Conservation (phyloP, 2,797 vertebrate genomes). For the Crax fasciolata region DNA sequence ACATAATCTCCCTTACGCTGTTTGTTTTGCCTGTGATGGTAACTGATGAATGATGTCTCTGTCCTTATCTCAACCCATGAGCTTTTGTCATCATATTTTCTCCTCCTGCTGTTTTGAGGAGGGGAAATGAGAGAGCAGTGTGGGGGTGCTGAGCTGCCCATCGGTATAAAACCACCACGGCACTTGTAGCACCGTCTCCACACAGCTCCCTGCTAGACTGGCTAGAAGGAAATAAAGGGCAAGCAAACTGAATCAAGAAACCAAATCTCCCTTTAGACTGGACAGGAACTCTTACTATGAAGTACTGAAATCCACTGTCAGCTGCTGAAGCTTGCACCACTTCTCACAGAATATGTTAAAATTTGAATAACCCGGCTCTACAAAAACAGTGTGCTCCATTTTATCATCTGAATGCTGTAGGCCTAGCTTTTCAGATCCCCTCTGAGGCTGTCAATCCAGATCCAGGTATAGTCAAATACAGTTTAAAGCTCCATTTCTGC, state of each 20-base stretch:
- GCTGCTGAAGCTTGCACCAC: not conserved
- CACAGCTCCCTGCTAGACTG: not conserved
- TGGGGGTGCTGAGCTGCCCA: not conserved
- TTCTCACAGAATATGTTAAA: not conserved
- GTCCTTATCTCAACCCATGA: not conserved
- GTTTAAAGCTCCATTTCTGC: not conserved
- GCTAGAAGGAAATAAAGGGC: not conserved
- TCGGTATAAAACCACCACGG: not conserved
- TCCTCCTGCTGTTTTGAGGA: not conserved
- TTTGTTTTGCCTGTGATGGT: not conserved
- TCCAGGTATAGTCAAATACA: not conserved
- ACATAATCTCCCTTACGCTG: not conserved
- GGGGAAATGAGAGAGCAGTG: not conserved
- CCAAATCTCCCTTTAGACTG: not conserved
- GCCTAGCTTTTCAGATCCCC: not conserved
- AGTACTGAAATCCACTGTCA: not conserved
- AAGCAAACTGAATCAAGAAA: not conserved
- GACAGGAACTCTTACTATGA: rapidly evolving
- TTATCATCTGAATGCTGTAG: not conserved
- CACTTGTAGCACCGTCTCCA: not conserved
- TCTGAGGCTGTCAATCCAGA: not conserved
- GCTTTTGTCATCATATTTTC: not conserved
- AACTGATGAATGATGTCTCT: not conserved
- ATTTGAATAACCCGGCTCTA: not conserved
- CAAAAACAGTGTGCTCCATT: not conserved